Conservation (phyloP, 2,113 vertebrate species). For the Morone chrysops region DNA sequence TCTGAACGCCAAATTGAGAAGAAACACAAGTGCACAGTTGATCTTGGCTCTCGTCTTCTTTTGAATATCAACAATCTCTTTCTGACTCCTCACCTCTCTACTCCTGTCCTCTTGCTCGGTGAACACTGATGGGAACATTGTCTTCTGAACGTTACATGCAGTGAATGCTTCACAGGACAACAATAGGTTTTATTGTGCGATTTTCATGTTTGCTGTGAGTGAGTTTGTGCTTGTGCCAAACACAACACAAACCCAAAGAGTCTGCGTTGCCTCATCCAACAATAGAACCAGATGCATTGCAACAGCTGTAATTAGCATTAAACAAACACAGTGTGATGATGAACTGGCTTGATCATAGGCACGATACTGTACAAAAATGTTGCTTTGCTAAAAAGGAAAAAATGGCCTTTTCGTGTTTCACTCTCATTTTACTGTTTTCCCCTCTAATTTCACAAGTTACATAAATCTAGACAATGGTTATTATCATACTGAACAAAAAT, state of each 20-base stretch:
- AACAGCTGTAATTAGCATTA: slow-evolving; percentile 11
- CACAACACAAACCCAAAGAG: not conserved
- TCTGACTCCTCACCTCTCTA: slow-evolving; percentile 43
- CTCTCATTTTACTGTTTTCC: not conserved
- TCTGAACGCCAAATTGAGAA: slow-evolving; percentile 6
- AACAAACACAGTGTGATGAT: not conserved
- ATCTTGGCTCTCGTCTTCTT: slow-evolving; percentile 50
- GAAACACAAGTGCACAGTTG: slow-evolving; percentile 31
- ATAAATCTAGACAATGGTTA: not conserved
- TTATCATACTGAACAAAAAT: not conserved
- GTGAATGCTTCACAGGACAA: not conserved
- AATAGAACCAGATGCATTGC: not conserved
- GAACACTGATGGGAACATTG: slow-evolving; percentile 33
- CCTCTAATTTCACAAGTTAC: slow-evolving; percentile 1
- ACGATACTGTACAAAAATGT: not conserved
- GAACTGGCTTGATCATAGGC: not conserved
- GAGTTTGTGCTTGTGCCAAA: slow-evolving; percentile 1
- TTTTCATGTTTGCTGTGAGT: not conserved
- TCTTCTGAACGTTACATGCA: not conserved
- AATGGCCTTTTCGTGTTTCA: not conserved
- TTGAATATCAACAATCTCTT: slow-evolving; percentile 37
- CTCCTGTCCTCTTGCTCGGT: not conserved
- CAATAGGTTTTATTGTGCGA: not conserved
- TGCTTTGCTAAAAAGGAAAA: not conserved
- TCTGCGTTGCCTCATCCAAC: not conserved